These are phyloP conservation scores for Pogoniulus pusillus DNA, from an alignment of 2,797 vertebrate genomes.

Conservation along the genomic window DNA sequence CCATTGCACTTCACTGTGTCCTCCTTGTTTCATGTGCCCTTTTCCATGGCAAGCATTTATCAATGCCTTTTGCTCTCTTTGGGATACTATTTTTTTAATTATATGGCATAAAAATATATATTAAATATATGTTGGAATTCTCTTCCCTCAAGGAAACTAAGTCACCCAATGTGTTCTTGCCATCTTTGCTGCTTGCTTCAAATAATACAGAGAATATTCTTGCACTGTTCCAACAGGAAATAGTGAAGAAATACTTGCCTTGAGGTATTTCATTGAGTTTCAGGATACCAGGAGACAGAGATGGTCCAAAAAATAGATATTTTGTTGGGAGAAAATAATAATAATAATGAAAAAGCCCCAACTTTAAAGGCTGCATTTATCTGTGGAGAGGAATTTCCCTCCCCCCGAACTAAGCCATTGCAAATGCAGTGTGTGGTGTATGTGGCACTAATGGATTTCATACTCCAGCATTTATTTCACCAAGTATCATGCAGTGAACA, in stretches of 20 bases:
- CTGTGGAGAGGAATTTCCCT: not conserved
- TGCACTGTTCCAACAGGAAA: slow-evolving; percentile 55
- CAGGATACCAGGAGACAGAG: slow-evolving; percentile 33
- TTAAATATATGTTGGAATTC: slow-evolving; percentile 3
- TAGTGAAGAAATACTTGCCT: slow-evolving; percentile 49
- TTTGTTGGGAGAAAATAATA: slow-evolving; percentile 21
- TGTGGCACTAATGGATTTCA: slow-evolving; percentile 29
- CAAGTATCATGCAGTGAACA: not conserved
- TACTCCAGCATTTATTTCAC: slow-evolving; percentile 14
- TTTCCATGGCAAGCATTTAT: not conserved
- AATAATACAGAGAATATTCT: slow-evolving; percentile 52
- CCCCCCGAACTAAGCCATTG: not conserved
- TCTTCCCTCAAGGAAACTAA: slow-evolving; percentile 11
- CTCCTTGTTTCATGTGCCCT: not conserved
- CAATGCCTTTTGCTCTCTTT: not conserved
- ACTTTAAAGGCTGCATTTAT: not conserved
- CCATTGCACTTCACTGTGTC: not conserved
- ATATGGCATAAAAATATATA: not conserved
- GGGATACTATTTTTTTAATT: not conserved
- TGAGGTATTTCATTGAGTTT: slow-evolving; percentile 58
- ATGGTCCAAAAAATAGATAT: not conserved
- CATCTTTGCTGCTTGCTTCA: slow-evolving; percentile 36
- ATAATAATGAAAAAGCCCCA: not conserved
- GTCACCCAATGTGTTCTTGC: slow-evolving; percentile 15
- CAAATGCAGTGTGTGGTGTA: not conserved